A percentile compares a stretch with the other conserved stretches of the same genome.
Evolutionary conservation across 2,113 vertebrate genomes (phyloP).

Genomic region (Penelope pileata): DNA sequence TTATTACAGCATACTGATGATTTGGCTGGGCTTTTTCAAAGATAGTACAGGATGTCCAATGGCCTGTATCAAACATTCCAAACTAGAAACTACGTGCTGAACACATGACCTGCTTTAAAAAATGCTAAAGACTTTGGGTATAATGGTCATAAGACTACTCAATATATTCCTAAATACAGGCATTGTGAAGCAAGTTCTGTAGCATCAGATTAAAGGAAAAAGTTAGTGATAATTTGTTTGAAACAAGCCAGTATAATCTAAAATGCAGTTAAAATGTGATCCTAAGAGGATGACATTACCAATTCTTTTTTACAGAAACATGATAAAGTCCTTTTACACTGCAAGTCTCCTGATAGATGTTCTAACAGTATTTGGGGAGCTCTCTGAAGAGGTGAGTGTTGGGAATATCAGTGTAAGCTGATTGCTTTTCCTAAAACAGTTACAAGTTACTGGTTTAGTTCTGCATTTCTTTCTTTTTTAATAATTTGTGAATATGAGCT

Average conservation of each 20-base stretch:
- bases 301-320: constrained; percentile 86
- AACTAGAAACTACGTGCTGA: background rate
- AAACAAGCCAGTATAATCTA: background rate
- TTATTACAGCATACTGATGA: background rate
- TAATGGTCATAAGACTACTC: background rate
- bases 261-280: too few species aligned
- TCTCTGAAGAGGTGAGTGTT: constrained; percentile 92
- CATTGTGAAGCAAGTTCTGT: background rate
- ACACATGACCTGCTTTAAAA: background rate
- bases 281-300: too few species aligned
- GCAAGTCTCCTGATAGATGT: constrained; percentile 94
- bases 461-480: background rate
- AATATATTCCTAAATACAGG: background rate
- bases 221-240: background rate
- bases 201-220: background rate
- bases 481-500: background rate
- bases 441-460: background rate
- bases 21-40: background rate
- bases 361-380: constrained; percentile 92
- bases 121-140: background rate
- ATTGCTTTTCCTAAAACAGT: background rate
- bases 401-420: background rate
- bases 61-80: background rate
- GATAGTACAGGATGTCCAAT: background rate
- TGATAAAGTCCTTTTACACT: constrained; percentile 99